phyloP scores from a whole-genome alignment of 2,113 vertebrate species.

The Pluvianellus socialis region DNA sequence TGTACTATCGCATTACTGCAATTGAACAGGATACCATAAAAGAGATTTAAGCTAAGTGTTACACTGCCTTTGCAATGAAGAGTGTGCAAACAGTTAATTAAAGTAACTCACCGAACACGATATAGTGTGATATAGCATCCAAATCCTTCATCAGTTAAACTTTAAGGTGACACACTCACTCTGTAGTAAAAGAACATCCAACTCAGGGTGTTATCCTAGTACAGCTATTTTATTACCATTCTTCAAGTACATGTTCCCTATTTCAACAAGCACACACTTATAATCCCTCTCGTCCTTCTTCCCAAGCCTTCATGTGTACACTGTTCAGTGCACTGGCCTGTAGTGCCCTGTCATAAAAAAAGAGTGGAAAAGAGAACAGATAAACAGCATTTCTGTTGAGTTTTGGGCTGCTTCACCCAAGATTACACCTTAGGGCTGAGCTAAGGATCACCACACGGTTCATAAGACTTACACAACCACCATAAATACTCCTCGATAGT shows the following conservation, averaged over 20 bases:
- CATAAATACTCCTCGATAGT: not conserved
- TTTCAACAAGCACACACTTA: not conserved
- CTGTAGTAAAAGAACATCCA: not conserved
- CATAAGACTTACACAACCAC: not conserved
- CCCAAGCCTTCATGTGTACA: not conserved
- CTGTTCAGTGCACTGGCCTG: not conserved
- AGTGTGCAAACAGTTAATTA: constrained; percentile 36
- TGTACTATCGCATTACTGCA: not conserved
- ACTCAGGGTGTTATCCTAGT: not conserved
- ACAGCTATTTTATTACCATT: not conserved
- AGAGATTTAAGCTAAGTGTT: constrained; percentile 44
- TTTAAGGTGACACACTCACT: not conserved
- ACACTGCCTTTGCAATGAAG: constrained; percentile 14
- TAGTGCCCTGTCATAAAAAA: not conserved
- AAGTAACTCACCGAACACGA: not conserved
- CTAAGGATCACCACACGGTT: not conserved
- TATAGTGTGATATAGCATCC: not conserved
- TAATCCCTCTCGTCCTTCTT: not conserved
- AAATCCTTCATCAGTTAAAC: not conserved
- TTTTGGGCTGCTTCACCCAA: not conserved
- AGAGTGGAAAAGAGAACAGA: not conserved
- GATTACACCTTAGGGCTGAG: not conserved
- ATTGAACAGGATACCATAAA: constrained; percentile 21
- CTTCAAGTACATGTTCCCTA: not conserved
- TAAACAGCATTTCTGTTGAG: not conserved